Conservation (phyloP, 2,888 invertebrate species). For the Drosophila acutilabella region DNA sequence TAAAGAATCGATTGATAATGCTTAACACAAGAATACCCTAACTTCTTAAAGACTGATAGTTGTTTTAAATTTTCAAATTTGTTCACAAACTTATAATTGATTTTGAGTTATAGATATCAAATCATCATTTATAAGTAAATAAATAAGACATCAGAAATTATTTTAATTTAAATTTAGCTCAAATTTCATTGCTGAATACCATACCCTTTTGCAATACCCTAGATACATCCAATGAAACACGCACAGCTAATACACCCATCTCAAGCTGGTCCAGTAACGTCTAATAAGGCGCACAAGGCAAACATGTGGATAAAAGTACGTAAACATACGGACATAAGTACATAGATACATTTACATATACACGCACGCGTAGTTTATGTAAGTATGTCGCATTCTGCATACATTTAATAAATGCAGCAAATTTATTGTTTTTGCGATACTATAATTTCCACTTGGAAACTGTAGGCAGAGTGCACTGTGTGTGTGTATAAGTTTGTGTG, state of each 20-base stretch:
- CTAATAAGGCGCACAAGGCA: constrained; percentile 8
- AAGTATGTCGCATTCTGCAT: constrained; percentile 10
- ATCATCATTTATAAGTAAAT: too few relatives aligned
- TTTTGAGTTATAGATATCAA: too few relatives aligned
- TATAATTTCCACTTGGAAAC: constrained; percentile 10
- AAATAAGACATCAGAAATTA: too few relatives aligned
- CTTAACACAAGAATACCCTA: not conserved
- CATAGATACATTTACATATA: not conserved
- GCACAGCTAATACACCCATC: not conserved
- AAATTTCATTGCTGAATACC: too few relatives aligned
- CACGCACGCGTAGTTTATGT: not conserved
- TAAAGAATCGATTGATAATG: too few relatives aligned
- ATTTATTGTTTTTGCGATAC: constrained; percentile 15
- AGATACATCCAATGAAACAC: not conserved
- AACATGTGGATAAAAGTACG: constrained; percentile 3
- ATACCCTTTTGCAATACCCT: too few relatives aligned
- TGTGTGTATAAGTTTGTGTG: not conserved
- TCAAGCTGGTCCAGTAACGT: not conserved
- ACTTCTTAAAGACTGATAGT: not conserved
- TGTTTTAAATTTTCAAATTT: too few relatives aligned
- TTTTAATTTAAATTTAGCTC: too few relatives aligned
- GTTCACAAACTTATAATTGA: too few relatives aligned
- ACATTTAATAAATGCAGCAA: constrained; percentile 43
- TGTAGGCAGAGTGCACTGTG: not conserved
- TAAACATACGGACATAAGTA: not conserved